Base-by-base conservation (phyloP, 2,797 vertebrate genomes). In the Iguana delicatissima region DNA sequence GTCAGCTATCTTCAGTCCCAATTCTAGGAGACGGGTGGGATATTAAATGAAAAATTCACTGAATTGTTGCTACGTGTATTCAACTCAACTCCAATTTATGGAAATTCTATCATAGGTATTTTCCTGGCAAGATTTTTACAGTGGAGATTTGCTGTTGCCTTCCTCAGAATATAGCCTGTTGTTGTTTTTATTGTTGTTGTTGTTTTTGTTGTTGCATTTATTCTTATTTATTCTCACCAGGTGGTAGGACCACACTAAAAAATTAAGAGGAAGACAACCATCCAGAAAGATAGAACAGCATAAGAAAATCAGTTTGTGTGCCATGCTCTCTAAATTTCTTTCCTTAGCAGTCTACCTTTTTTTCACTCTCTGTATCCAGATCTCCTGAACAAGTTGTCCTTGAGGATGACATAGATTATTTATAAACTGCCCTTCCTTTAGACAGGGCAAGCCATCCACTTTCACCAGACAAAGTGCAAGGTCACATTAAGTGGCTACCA, bases 381-480 rank as follows among this genome's bases (percentile, higher is more conserved):
- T 26, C 32, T 3, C 82, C 92, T 57, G 26, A 93, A 92, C 77
- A 79, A 80, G 64, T 26, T 0, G 80, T 22, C 0, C 10, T 32
- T 62, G 0, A 20, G 50, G 55, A 18, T 26, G 0, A 57, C 55
- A 85, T 32, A 55, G 29, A 57, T 57, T 52, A 87, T 46, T 13
- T 89, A 84, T 3, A 73, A 4, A 89, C 46, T 91, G 62, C 4
- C 76, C 0, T 89, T 86, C 35, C 18, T 89, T 91, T 85, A 57
- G 86, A 81, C 26, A 6, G 10, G 80, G 12, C 57, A 86, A 90
- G 92, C 77, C 67, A 79, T 3, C 46, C 3, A 50, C 24, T 10
- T 76, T 86, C 93, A 85, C 84, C 9, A 57, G 80, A 89, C 69
- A 7, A 92, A 90, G 35, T 29, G 55, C 55, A 84, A 83, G 74